These are phyloP conservation scores for human (Homo sapiens) DNA, from an alignment of 2,113 vertebrate species.

Conservation along the genomic window GRCh38 chr6:152499001-152499500, in stretches of 20 bases:
- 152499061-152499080: background rate
- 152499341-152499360: background rate
- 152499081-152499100: background rate
- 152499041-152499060: background rate
- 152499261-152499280: background rate
- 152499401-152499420: background rate
- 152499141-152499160: background rate
- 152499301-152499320: background rate
- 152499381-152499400: background rate
- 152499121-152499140: background rate
- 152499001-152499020: slow-evolving; percentile 19
- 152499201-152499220: background rate
- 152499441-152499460: background rate
- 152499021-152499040: background rate
- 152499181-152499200: background rate
- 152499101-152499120: background rate
- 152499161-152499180: background rate
- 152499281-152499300: background rate
- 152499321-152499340: background rate
- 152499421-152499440: background rate
- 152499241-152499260: background rate
- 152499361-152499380: background rate
- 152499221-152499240: background rate
- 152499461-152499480: background rate
- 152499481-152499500: background rate